Evolutionary conservation across 2,888 invertebrate species (phyloP).

Genomic region (Cancer borealis): DNA sequence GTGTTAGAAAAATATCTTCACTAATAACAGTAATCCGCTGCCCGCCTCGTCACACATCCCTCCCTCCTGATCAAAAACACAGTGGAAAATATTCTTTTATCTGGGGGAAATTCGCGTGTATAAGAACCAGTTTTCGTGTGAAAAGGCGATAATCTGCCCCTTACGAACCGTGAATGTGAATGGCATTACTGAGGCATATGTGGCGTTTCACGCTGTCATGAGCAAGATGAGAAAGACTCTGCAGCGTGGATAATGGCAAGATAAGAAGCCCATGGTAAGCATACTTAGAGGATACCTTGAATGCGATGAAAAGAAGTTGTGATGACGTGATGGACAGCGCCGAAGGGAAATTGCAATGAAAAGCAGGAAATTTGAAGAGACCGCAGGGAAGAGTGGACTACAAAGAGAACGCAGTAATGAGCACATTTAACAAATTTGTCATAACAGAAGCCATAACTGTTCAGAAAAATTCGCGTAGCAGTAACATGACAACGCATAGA

Average conservation of each 20-base stretch:
- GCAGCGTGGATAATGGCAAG: conserved; percentile 4
- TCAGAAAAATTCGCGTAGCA: too few relatives aligned
- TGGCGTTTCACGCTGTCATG: conserved; percentile 33
- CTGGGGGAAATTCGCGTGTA: neutral
- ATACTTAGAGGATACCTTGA: neutral
- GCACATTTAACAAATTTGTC: too few relatives aligned
- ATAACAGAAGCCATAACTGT: too few relatives aligned
- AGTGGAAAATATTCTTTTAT: conserved; percentile 17
- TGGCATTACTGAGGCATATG: conserved; percentile 31
- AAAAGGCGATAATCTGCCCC: conserved; percentile 39
- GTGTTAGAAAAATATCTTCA: conserved; percentile 41
- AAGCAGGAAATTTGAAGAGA: neutral
- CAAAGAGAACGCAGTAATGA: too few relatives aligned
- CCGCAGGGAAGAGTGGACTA: too few relatives aligned
- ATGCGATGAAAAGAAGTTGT: neutral
- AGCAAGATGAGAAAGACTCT: conserved; percentile 1
- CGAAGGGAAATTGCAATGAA: neutral
- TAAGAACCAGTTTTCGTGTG: conserved; percentile 33
- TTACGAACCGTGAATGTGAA: conserved; percentile 46
- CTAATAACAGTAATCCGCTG: conserved; percentile 39
- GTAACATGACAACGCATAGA: too few relatives aligned
- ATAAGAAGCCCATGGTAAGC: neutral
- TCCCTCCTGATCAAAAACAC: conserved; percentile 20
- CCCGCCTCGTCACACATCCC: conserved; percentile 8
- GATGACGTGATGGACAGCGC: neutral